Base-by-base conservation (phyloP, 2,888 invertebrate genomes). In the Acleris literana region DNA sequence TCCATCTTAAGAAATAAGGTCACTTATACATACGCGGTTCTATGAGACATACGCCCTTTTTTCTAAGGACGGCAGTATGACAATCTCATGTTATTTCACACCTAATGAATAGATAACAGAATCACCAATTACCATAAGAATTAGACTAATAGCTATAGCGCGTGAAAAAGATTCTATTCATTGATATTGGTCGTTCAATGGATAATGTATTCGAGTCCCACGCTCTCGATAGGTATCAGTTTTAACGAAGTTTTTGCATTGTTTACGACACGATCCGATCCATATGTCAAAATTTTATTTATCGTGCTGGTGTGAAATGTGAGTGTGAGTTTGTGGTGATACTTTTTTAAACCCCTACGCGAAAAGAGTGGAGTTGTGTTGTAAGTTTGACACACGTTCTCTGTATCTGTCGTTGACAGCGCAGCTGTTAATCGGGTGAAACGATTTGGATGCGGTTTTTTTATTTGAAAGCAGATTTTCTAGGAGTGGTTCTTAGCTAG, bases 201-300 rank as follows among this genome's bases (percentile, higher is more conserved):
- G 17, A 18, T 65, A 65, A 48, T 61, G 25, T 57, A 68, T 59
- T 57, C 52, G 33, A 25, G 22, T 53, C 63, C 69, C 74, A 75
- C 73, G 75, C 73, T 75, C 74, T 74, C 72, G 72, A 69, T 72
- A 71, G 69, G 69, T 57, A 71, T 69, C 67, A 62, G 5, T 46
- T n/a, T n/a, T 59, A 49, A 56, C 58, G 52, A 62, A 43, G 44
- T 63, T 71, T 68, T 69, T 69, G 43, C 62, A 53, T 39, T 59
- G 52, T 72, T 74, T 56, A 20, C 55, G 60, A 60, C 60, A 61
- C 51, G 51, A 65, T 56, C 51, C 33, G 22, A 65, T 61, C 51
- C 33, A n/a, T 55, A 65, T 17, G 60, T 65, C 43, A 29, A 29
- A 51, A 29, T 59, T 18, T 55, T 29, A 61, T 60, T 60, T 46